Base-by-base conservation (phyloP, 2,888 invertebrate genomes). In the Parnassius glacialis region DNA sequence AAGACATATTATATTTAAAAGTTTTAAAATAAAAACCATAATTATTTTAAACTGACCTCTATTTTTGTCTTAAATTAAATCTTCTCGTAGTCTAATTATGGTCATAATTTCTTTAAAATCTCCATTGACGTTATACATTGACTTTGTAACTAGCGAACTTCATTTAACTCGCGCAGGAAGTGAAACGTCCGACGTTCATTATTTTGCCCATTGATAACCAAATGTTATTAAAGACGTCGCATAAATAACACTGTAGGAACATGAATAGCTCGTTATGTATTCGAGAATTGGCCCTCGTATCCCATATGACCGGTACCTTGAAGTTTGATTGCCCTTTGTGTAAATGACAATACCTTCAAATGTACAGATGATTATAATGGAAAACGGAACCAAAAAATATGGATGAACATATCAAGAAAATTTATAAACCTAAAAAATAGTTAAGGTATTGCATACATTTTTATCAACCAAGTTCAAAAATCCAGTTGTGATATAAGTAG, bases 211-310 rank as follows among this genome's bases (percentile, higher is more conserved):
- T 58, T 58, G 48, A 54, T 54, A 55, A 50, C 50, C 20, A 34
- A 48, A 60, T 25, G 12, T 16, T 70, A 56, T 75, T 68, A 70
- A 74, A 68, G 66, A 69, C 72, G 74, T 75, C 79, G 75, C 76
- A 82, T 84, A 80, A 83, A 82, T 83, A 82, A 84, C 83, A 72
- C 78, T 76, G 74, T 72, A 67, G 70, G 69, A 72, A 73, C 80
- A 80, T 85, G 77, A 86, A 87, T 85, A 78, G 83, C 78, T 87
- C 84, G 83, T 87, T 85, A 81, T 71, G 67, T 52, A 54, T 57
- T 47, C 58, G 43, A 50, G 54, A 11, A 56, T 57, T 47, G 16
- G 55, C 12, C 45, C 41, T 52, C 41, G 47, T 20, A 48, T 62
- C 13, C 51, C 57, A 47, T 57, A 51, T 25, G 57, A 54, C 45